These are phyloP conservation scores for Drosophila kepulauana DNA, from an alignment of 1,140 invertebrate genomes.

Conservation along the genomic window DNA sequence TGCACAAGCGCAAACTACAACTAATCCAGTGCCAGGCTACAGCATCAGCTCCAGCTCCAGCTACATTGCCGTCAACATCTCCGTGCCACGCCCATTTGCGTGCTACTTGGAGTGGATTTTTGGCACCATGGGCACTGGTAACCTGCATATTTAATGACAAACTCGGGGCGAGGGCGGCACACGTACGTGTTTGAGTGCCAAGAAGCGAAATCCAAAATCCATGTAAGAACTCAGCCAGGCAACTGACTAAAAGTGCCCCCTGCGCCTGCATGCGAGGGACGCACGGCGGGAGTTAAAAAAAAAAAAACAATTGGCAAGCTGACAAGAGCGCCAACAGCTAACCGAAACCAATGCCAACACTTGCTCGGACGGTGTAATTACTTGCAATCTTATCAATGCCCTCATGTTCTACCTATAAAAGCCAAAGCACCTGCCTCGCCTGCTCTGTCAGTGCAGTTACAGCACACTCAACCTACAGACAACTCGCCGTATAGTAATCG, in stretches of 20 bases:
- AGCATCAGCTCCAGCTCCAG: not conserved
- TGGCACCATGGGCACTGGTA: conserved; percentile 82
- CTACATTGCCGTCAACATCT: not conserved
- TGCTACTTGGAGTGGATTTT: conserved; percentile 70
- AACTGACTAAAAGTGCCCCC: conserved; percentile 24
- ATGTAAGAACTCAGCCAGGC: conserved; percentile 30
- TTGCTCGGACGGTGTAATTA: conserved; percentile 49
- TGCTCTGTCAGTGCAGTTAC: not conserved
- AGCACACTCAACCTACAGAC: conserved; percentile 3
- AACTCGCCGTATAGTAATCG: not conserved
- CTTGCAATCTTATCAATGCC: conserved; percentile 50
- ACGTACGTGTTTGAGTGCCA: conserved; percentile 80
- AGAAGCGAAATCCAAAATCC: conserved; percentile 32
- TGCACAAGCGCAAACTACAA: conserved; percentile 63
- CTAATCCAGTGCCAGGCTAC: conserved; percentile 71
- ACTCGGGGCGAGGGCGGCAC: conserved; percentile 13
- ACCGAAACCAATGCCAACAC: conserved; percentile 27
- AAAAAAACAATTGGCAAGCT: conserved; percentile 47
- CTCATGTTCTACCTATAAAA: conserved; percentile 13
- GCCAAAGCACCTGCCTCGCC: conserved; percentile 8
- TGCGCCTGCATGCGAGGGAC: not conserved
- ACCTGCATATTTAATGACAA: conserved; percentile 84
- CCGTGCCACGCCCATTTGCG: conserved; percentile 46
- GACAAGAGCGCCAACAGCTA: conserved; percentile 38
- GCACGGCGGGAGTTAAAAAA: not conserved